Base-by-base conservation (phyloP, 2,113 vertebrate species). In the Toxotes jaculatrix region DNA sequence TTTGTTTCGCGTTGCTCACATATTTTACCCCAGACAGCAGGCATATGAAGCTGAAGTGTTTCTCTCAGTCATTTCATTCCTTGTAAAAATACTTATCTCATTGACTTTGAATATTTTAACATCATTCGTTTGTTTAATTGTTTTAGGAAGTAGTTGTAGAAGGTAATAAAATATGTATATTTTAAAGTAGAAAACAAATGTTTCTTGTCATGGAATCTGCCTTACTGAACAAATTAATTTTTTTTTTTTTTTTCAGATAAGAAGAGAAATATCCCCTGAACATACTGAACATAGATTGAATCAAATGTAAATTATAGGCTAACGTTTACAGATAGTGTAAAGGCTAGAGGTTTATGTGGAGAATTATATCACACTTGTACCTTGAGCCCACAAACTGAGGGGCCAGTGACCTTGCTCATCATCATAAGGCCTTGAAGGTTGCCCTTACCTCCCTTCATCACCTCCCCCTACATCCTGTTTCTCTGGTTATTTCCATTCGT, bases 1-100 rank as follows among this genome's bases (percentile, higher is more conserved):
- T 53, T 57, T 88, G 76, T 23, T 82, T 82, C 71, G 67, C 77
- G 79, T 64, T 77, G 74, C 82, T 82, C 66, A 80, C 65, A 27
- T 60, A 8, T 59, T 66, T 61, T 4, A 27, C 0, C 61, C n/a
- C 51, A 57, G 81, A 76, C 63, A 51, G 38, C 40, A 38, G 70
- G 78, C 55, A 71, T 31, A 66, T 60, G 61, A 59, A 5, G 53
- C 66, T 45, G 62, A 69, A 36, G 4, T 32, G 45, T 32, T 53
- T 34, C 13, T 40, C 31, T 51, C 45, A 45, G 14, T 68, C 23
- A 64, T 8, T 64, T 34, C 7, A 31, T 67, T 32, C 51, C 23
- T 7, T 47, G 40, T 43, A 38, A 67, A 74, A 78, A 40, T 67
- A 36, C 59, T 14, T 13, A 36, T 55, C 31, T 16, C 23, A 34